These are phyloP conservation scores for Drosophila testacea DNA, from an alignment of 2,888 invertebrate species.

Conservation along the genomic window DNA sequence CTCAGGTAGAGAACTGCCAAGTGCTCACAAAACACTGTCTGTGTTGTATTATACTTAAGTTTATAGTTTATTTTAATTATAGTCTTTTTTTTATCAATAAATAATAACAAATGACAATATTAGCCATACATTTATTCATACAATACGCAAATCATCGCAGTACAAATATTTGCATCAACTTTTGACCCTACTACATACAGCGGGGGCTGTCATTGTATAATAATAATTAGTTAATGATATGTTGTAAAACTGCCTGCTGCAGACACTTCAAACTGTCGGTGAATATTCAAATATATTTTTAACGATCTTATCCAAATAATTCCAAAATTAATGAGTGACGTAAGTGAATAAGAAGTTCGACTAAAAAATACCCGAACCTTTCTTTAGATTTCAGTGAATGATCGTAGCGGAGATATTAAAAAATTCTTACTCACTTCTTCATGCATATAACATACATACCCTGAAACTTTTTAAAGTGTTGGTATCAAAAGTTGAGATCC, in stretches of 20 bases:
- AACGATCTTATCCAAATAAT: slow-evolving; percentile 55
- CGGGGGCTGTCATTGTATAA: slow-evolving; percentile 36
- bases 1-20: slow-evolving; percentile 64
- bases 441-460: slow-evolving; percentile 15
- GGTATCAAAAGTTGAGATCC: slow-evolving; percentile 27
- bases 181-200: slow-evolving; percentile 31
- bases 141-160: slow-evolving; percentile 17
- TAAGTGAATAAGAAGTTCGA: slow-evolving; percentile 11
- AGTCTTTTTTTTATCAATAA: slow-evolving; percentile 54
- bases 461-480: background rate
- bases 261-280: slow-evolving; percentile 9
- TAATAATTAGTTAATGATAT: slow-evolving; percentile 58
- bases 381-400: background rate
- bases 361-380: slow-evolving; percentile 30
- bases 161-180: slow-evolving; percentile 8
- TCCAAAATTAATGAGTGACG: slow-evolving; percentile 53
- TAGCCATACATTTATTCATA: slow-evolving; percentile 37
- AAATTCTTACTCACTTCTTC: background rate
- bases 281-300: slow-evolving; percentile 59
- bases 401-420: background rate
- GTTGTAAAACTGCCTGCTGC: slow-evolving; percentile 47
- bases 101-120: slow-evolving; percentile 43
- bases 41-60: slow-evolving; percentile 60
- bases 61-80: slow-evolving; percentile 46
- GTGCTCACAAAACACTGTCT: slow-evolving; percentile 52